These are phyloP conservation scores for Ectobius pallidus DNA, from an alignment of 2,888 invertebrate species.

Conservation along the genomic window DNA sequence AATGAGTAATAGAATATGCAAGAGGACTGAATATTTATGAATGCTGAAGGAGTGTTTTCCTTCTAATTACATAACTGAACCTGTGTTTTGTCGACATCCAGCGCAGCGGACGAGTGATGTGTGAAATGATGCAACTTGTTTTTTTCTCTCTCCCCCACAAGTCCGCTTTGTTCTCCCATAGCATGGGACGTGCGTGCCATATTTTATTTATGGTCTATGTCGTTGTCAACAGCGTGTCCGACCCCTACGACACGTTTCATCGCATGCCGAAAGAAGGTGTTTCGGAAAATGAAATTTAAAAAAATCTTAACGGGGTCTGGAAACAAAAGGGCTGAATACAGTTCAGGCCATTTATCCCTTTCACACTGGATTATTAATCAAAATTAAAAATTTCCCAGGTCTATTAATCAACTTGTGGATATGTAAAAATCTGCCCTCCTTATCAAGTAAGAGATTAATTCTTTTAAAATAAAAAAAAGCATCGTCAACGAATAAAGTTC, in stretches of 20 bases:
- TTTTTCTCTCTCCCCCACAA: neutral
- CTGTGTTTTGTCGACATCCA: constrained; percentile 22
- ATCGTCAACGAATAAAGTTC: too few relatives aligned
- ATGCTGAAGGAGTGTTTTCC: constrained; percentile 8
- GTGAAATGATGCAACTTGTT: constrained; percentile 32
- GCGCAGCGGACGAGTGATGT: constrained; percentile 8
- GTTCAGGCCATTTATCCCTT: neutral
- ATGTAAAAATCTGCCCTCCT: too few relatives aligned
- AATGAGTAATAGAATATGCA: constrained; percentile 2
- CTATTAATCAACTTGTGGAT: neutral
- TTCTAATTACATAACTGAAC: constrained; percentile 26
- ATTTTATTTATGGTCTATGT: constrained; percentile 29
- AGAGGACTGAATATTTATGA: neutral
- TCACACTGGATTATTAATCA: neutral
- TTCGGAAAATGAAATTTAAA: neutral
- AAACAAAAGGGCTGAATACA: neutral
- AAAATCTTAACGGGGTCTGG: neutral
- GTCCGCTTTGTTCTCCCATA: neutral
- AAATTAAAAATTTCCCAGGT: neutral
- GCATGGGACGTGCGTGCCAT: constrained; percentile 19
- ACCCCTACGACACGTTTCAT: constrained; percentile 20
- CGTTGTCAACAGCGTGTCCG: constrained; percentile 23
- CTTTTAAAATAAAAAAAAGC: too few relatives aligned
- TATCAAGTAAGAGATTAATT: too few relatives aligned
- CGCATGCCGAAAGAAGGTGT: constrained; percentile 19